Evolutionary conservation across 2,888 invertebrate species (phyloP).

Genomic region (Imbricaverruca yamaguchii): DNA sequence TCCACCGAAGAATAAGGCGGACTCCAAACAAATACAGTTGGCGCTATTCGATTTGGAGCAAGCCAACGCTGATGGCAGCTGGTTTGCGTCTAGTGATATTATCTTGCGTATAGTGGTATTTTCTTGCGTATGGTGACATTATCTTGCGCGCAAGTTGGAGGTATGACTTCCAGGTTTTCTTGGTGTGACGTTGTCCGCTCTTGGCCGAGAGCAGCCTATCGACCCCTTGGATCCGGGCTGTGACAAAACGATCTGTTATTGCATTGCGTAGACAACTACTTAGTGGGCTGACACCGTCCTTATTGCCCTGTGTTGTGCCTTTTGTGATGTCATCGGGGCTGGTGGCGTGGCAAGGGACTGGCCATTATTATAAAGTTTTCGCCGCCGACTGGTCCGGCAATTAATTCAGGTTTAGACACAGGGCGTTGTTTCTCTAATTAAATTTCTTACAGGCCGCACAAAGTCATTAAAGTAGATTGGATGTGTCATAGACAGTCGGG

Average conservation of each 20-base stretch:
- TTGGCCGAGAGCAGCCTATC: not conserved
- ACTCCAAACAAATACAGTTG: too few species aligned
- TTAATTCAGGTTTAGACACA: conserved; percentile 13
- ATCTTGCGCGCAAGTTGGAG: too few species aligned
- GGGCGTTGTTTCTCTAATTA: conserved; percentile 23
- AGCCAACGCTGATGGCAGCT: too few species aligned
- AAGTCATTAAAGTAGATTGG: conserved; percentile 21
- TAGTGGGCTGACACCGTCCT: not conserved
- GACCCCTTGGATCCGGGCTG: not conserved
- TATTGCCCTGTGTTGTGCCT: not conserved
- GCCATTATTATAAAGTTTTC: conserved; percentile 10
- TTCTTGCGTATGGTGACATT: too few species aligned
- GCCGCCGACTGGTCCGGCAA: not conserved
- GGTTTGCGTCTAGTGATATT: too few species aligned
- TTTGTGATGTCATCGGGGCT: too few species aligned
- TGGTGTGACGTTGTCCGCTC: too few species aligned
- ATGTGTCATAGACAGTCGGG: conserved; percentile 7
- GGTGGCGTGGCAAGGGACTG: too few species aligned
- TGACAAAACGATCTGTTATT: not conserved
- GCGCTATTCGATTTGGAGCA: too few species aligned
- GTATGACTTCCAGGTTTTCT: too few species aligned
- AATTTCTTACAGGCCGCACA: conserved; percentile 11
- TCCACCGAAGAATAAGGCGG: too few species aligned
- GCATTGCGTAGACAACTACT: conserved; percentile 11
- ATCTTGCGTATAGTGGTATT: too few species aligned